These are phyloP conservation scores for Cheilosia scutellata DNA, from an alignment of 2,888 invertebrate genomes.

Conservation along the genomic window DNA sequence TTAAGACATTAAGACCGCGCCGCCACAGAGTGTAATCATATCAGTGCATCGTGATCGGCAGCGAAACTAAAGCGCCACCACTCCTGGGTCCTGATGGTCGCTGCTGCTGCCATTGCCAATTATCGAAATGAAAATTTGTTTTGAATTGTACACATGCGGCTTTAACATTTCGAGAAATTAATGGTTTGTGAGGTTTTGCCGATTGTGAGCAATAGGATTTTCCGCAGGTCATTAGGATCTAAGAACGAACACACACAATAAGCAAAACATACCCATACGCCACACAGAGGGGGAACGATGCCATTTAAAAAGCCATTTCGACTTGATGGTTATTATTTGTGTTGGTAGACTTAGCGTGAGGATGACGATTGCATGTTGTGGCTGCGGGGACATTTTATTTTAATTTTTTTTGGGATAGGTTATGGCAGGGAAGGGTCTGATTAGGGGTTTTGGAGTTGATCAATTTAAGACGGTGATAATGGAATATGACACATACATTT, in stretches of 20 bases:
- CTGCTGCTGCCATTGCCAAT: slow-evolving; percentile 58
- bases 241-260: slow-evolving; percentile 39
- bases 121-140: slow-evolving; percentile 71
- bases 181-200: slow-evolving; percentile 44
- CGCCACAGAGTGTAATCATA: slow-evolving; percentile 73
- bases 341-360: slow-evolving; percentile 19
- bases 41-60: slow-evolving; percentile 75
- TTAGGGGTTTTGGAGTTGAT: slow-evolving; percentile 10
- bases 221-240: slow-evolving; percentile 70
- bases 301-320: slow-evolving; percentile 70
- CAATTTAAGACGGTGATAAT: not conserved
- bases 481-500: too few relatives aligned
- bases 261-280: slow-evolving; percentile 13
- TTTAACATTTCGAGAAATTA: slow-evolving; percentile 58
- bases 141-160: slow-evolving; percentile 59
- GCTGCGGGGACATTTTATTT: slow-evolving; percentile 37
- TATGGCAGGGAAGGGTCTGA: slow-evolving; percentile 22
- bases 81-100: slow-evolving; percentile 5
- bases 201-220: slow-evolving; percentile 54
- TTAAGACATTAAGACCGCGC: slow-evolving; percentile 74
- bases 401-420: slow-evolving; percentile 41
- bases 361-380: slow-evolving; percentile 41
- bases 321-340: slow-evolving; percentile 39
- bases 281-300: slow-evolving; percentile 41
- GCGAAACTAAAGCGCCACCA: slow-evolving; percentile 75